These are phyloP conservation scores for Mobula birostris DNA, from an alignment of 2,113 vertebrate genomes.

Conservation along the genomic window DNA sequence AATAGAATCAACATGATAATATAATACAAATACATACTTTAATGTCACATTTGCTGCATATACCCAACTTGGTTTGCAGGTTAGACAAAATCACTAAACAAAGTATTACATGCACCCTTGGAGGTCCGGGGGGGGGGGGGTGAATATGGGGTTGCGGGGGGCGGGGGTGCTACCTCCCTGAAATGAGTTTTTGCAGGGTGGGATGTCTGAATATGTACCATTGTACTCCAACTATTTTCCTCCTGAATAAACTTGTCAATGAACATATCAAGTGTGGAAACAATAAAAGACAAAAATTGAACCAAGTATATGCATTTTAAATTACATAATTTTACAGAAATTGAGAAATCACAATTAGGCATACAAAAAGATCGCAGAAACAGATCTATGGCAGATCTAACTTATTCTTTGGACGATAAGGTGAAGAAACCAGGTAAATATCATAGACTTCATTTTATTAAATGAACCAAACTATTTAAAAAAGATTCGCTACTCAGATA, in stretches of 20 bases:
- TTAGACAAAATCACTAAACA: no score
- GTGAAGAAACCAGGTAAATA: background rate
- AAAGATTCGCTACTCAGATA: background rate
- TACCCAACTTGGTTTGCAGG: no score
- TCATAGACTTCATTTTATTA: background rate
- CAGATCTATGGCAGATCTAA: background rate
- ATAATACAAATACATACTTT: no score
- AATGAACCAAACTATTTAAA: background rate
- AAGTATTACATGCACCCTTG: no score
- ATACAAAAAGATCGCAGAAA: background rate
- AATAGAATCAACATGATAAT: no score
- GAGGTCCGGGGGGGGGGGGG: no score
- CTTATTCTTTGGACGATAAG: background rate
- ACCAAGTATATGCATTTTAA: background rate
- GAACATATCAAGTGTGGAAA: background rate
- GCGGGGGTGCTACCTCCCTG: no score
- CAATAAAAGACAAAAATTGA: background rate
- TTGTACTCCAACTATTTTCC: background rate
- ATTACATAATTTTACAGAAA: background rate
- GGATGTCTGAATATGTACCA: background rate
- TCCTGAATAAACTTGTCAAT: background rate
- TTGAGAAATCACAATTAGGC: background rate
- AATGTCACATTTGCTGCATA: no score
- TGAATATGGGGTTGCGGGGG: no score
- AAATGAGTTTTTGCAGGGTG: no score